Evolutionary conservation across 2,113 vertebrate species (phyloP).

Genomic region (Empidonax alnorum): DNA sequence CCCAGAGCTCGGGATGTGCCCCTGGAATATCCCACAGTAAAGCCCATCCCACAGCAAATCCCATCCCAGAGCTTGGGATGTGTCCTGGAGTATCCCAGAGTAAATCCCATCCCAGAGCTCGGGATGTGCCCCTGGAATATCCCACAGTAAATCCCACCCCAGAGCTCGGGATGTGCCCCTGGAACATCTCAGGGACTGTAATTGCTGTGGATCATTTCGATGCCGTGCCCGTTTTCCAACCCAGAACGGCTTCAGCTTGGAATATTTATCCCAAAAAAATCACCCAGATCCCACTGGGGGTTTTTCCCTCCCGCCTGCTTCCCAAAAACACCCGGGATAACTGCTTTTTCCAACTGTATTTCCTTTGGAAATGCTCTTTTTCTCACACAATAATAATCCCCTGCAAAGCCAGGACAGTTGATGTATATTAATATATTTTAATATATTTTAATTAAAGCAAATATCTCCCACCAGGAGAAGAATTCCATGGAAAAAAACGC

Average conservation of each 20-base stretch:
- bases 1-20: too few species aligned
- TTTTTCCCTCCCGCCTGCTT: not conserved
- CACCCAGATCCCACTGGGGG: not conserved
- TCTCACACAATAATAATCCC: not conserved
- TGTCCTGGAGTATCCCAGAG: too few species aligned
- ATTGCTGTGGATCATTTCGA: not conserved
- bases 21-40: too few species aligned
- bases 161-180: not conserved
- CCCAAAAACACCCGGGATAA: not conserved
- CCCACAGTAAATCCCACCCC: too few species aligned
- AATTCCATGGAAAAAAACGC: not conserved
- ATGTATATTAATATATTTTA: slow-evolving; percentile 20
- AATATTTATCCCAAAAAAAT: not conserved
- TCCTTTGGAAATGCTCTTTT: not conserved
- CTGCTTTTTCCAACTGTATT: not conserved
- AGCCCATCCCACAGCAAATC: too few species aligned
- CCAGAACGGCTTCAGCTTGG: not conserved
- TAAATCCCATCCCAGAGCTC: too few species aligned
- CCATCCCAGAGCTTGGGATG: too few species aligned
- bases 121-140: too few species aligned
- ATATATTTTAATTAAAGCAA: slow-evolving; percentile 27
- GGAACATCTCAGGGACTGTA: not conserved
- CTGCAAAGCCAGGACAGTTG: not conserved
- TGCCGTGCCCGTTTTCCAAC: fast-evolving
- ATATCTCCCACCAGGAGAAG: not conserved